These are phyloP conservation scores for Astropecten irregularis DNA, from an alignment of 53 echinoderm and acorn worm species.

Conservation along the genomic window DNA sequence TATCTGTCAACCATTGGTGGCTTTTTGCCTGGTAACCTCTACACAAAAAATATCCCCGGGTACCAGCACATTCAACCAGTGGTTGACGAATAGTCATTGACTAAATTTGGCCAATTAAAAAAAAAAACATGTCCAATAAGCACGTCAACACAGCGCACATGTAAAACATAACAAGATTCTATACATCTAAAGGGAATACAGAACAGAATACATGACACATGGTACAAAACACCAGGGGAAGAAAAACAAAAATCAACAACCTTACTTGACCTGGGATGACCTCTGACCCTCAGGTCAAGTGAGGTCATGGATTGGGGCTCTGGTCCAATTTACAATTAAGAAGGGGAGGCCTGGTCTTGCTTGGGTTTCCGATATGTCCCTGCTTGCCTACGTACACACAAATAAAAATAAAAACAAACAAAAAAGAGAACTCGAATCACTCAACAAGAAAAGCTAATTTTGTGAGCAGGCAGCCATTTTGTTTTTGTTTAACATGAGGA, in stretches of 20 bases:
- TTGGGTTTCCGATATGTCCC: slow-evolving; percentile 21
- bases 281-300: slow-evolving; percentile 43
- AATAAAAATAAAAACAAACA: neutral
- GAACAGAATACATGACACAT: too few species aligned
- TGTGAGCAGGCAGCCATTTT: neutral
- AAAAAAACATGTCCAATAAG: too few species aligned
- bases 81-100: too few species aligned
- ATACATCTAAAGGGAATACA: too few species aligned
- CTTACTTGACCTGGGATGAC: slow-evolving; percentile 48
- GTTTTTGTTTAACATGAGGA: slow-evolving; percentile 16
- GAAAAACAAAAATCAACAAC: neutral
- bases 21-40: too few species aligned
- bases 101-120: too few species aligned
- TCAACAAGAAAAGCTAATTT: neutral
- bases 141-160: too few species aligned
- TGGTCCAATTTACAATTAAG: slow-evolving; percentile 57
- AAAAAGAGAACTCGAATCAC: slow-evolving; percentile 25
- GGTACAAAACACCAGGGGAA: neutral
- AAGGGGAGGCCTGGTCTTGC: slow-evolving; percentile 50
- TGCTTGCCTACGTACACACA: slow-evolving; percentile 34
- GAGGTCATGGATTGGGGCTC: slow-evolving; percentile 46
- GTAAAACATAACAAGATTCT: too few species aligned
- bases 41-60: too few species aligned
- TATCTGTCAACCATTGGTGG: too few species aligned
- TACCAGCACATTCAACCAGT: too few species aligned